These are phyloP conservation scores for Oegoconia quadripuncta DNA, from an alignment of 2,888 invertebrate genomes.

Conservation along the genomic window DNA sequence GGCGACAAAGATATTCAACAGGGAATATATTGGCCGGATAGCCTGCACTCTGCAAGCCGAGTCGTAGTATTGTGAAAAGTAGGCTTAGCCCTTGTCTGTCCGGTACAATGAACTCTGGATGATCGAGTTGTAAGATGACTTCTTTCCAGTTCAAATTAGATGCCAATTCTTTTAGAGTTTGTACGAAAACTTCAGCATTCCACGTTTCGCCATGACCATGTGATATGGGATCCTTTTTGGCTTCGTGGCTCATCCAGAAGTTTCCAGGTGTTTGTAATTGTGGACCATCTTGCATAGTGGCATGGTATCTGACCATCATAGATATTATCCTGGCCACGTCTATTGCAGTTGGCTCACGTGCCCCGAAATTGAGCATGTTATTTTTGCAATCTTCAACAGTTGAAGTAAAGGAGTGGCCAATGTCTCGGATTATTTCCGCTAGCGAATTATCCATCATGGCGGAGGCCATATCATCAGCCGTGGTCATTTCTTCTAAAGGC, in stretches of 20 bases:
- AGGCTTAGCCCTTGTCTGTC: constrained; percentile 91
- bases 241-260: constrained; percentile 80
- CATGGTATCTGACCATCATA: constrained; percentile 92
- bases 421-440: constrained; percentile 94
- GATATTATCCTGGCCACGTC: constrained; percentile 92
- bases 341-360: constrained; percentile 89
- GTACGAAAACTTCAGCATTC: constrained; percentile 96
- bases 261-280: constrained; percentile 83
- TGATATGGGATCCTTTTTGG: constrained; percentile 73
- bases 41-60: constrained; percentile 88
- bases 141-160: constrained; percentile 95
- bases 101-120: constrained; percentile 92
- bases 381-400: constrained; percentile 93
- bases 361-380: constrained; percentile 89
- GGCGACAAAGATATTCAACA: constrained; percentile 91
- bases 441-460: constrained; percentile 87
- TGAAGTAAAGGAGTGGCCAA: constrained; percentile 93
- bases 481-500: constrained; percentile 81
- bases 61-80: constrained; percentile 88
- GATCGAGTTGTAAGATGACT: constrained; percentile 94
- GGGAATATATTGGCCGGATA: constrained; percentile 88
- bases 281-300: constrained; percentile 81
- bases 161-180: constrained; percentile 93
- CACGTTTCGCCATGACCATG: constrained; percentile 82
- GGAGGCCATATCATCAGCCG: constrained; percentile 79